Evolutionary conservation across 2,113 vertebrate species (phyloP), one percentile per base, ranked within the genome.

Genomic region (Acrocephalus kingi): DNA sequence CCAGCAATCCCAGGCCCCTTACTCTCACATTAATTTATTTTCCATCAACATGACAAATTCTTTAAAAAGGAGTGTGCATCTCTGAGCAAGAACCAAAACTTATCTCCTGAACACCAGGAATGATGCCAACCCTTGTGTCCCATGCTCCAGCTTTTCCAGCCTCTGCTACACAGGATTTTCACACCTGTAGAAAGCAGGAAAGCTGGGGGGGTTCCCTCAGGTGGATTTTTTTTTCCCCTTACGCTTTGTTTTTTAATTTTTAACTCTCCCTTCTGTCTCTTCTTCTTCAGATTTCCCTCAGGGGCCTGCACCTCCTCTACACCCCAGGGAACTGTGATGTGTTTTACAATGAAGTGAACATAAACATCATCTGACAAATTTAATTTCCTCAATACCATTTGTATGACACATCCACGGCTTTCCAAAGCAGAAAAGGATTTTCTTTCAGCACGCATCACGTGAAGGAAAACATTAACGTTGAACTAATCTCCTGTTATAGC

Each of bases 111-210:
- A 49, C 28, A 31, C 12, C 43, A 48, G 27, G 76, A 78, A 56
- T 1, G 2, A 10, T 39, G 30, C 12, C 15, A 54, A 39, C 0
- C 0, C 59, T 56, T 17, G 11, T 14, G 15, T 27, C 23, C 35
- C 17, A 7, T 0, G 2, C 24, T 52, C 11, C 20, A 64, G 41
- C 19, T 49, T 3, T 61, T 56, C 64, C 76, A 77, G 69, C 16
- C 83, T 52, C 72, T 67, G 41, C 59, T 25, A 7, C 28, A 33
- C 18, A 56, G 20, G 22, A 3, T 13, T 74, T 74, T 30, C 12
- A 67, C 17, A 67, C 9, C 9, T 11, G 24, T 1, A 46, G 23
- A 33, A 73, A 4, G 2, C 14, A 71, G 59, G 14, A 15, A 87
- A 78, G 4, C 6, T 13, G 13, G 2, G 30, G 13, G 1, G 7